These are phyloP conservation scores for Helicolenus hilgendorfi DNA, from an alignment of 2,797 vertebrate species.

Conservation along the genomic window DNA sequence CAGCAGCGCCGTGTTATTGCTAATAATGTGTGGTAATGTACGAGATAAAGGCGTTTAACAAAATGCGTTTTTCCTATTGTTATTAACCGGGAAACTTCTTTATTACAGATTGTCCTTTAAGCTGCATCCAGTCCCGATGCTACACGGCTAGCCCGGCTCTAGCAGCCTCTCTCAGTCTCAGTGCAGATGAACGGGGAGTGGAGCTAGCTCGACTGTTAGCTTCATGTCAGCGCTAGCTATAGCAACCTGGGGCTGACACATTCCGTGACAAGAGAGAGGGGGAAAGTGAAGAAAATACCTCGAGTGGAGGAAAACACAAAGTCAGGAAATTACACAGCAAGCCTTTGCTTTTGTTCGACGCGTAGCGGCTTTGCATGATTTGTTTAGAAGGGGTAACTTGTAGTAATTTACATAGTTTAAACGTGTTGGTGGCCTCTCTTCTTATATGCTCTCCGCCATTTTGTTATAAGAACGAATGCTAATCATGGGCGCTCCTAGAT, in stretches of 20 bases:
- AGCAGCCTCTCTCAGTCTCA: slow-evolving; percentile 54
- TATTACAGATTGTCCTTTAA: slow-evolving; percentile 90
- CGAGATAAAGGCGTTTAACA: slow-evolving; percentile 46
- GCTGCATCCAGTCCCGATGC: slow-evolving; percentile 89
- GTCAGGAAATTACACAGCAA: slow-evolving; percentile 82
- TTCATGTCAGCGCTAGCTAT: slow-evolving; percentile 76
- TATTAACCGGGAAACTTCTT: slow-evolving; percentile 89
- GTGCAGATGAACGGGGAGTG: slow-evolving; percentile 75
- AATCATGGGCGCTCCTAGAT: slow-evolving; percentile 93
- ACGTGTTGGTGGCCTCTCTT: slow-evolving; percentile 93
- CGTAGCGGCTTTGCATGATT: slow-evolving; percentile 56
- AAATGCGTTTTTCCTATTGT: slow-evolving; percentile 79
- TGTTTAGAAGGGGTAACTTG: slow-evolving; percentile 84
- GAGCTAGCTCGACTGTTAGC: slow-evolving; percentile 85
- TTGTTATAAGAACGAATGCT: slow-evolving; percentile 93
- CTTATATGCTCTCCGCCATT: slow-evolving; percentile 91
- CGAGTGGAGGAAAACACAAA: slow-evolving; percentile 84
- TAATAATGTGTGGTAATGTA: slow-evolving; percentile 11
- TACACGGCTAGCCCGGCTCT: slow-evolving; percentile 79
- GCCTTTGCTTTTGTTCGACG: slow-evolving; percentile 60
- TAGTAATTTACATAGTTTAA: slow-evolving; percentile 92
- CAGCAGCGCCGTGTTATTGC: slow-evolving; percentile 53
- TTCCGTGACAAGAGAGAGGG: slow-evolving; percentile 90
- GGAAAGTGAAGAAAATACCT: slow-evolving; percentile 91
- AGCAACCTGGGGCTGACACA: slow-evolving; percentile 89